These are phyloP conservation scores for Trematocara zebra DNA, from an alignment of 2,113 vertebrate species.

Conservation along the genomic window DNA sequence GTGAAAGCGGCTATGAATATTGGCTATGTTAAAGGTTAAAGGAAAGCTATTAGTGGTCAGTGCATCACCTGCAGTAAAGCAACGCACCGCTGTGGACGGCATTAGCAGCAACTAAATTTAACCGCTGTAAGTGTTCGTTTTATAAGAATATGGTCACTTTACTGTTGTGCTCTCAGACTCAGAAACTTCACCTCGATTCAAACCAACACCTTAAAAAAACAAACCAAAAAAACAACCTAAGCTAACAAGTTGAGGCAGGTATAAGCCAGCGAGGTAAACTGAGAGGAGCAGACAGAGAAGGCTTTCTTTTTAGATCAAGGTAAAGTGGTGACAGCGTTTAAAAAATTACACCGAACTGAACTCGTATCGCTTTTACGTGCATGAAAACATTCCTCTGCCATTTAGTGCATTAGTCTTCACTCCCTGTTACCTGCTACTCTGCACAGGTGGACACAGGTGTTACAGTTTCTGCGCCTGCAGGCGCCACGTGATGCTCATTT, in stretches of 20 bases:
- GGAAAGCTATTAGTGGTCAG: background rate
- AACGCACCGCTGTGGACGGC: background rate
- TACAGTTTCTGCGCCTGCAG: background rate
- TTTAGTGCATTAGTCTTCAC: background rate
- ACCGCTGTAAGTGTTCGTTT: rapidly evolving
- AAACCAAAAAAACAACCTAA: background rate
- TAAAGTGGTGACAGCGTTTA: background rate
- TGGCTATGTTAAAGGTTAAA: background rate
- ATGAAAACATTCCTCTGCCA: background rate
- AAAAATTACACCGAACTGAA: rapidly evolving
- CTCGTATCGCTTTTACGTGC: background rate
- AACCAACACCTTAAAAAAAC: background rate
- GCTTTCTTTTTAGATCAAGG: background rate
- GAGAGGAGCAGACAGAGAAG: rapidly evolving
- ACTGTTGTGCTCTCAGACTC: background rate
- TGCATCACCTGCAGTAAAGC: background rate
- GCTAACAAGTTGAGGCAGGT: background rate
- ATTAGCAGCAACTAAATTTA: background rate
- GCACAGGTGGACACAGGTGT: background rate
- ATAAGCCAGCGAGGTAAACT: background rate
- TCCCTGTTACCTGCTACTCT: background rate
- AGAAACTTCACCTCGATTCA: rapidly evolving
- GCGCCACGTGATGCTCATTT: rapidly evolving
- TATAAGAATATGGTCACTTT: background rate
- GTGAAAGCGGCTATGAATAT: background rate